Evolutionary conservation across 2,888 invertebrate genomes (phyloP), one percentile per base, ranked within the genome.

Genomic region (Hemicrepidius hirtus): DNA sequence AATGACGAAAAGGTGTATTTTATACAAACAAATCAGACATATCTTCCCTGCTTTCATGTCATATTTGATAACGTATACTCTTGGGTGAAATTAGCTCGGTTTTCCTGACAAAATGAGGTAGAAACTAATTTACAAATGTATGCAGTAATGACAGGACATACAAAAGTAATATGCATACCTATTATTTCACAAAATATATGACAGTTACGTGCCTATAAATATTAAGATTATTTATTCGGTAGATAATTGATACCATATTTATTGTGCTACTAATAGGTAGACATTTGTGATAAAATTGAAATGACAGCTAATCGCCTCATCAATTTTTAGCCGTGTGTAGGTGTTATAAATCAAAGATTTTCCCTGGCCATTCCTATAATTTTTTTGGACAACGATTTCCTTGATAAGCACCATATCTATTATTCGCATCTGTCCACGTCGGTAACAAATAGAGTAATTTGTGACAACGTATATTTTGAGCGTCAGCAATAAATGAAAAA

Each of bases 301-400:
- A 67, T 63, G 55, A 53, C 55, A 35, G 57, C 32, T 66, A 60
- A 71, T 66, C 32, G 16, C 21, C 65, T 49, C 35, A 63, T 64
- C 63, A 63, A 63, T 64, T 64, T 63, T 64, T 55, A 55, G 60
- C 28, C 67, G 67, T 68, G 68, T 10, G 16, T 55, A 32, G 55
- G 69, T 66, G 72, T 72, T 68, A 75, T 75, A 72, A 75, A 75
- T 75, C 72, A 75, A 62, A 53, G 62, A 64, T 44, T 46, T 63
- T 68, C 13, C 57, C 55, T 40, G 20, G 49, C 24, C 21, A 37
- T 35, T 49, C 57, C 65, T 71, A 18, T 65, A 71, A 62, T 67
- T 57, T 57, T 69, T 64, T 65, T 71, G 35, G 44, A 50, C 65
- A 40, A 53, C 53, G 65, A 69, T 50, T 69, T 68, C 41, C 16